Evolutionary conservation across 2,113 vertebrate species (phyloP).

Genomic region (Callionymus lyra): DNA sequence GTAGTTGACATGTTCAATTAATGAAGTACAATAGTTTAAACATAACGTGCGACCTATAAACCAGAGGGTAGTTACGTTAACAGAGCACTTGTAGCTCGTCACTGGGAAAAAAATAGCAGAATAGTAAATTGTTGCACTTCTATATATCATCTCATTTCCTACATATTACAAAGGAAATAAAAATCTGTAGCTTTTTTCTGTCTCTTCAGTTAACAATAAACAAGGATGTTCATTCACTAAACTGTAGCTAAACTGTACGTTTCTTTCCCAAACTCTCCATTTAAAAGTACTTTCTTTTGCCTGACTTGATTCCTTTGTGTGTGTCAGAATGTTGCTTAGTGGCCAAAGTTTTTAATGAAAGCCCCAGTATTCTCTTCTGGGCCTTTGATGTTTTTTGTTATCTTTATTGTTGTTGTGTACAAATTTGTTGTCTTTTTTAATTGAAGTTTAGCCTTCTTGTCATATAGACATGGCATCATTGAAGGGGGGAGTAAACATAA

Average conservation of each 20-base stretch:
- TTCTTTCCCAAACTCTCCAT: conserved; percentile 23
- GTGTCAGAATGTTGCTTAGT: conserved; percentile 29
- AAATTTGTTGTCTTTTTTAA: conserved; percentile 51
- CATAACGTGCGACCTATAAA: conserved; percentile 59
- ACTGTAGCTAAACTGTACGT: too few species aligned
- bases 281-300: conserved; percentile 17
- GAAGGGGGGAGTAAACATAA: conserved; percentile 55
- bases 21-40: conserved; percentile 53
- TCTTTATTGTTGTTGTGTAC: too few species aligned
- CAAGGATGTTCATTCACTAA: too few species aligned
- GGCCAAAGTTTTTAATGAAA: conserved; percentile 45
- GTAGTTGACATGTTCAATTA: conserved; percentile 49
- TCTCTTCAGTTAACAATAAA: too few species aligned
- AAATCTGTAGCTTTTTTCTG: conserved; percentile 6
- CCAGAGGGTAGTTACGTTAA: conserved; percentile 45
- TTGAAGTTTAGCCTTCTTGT: conserved; percentile 62
- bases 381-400: too few species aligned
- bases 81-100: conserved; percentile 64
- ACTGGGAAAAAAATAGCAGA: conserved; percentile 54
- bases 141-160: conserved; percentile 66
- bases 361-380: conserved; percentile 42
- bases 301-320: too few species aligned
- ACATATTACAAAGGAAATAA: conserved; percentile 38
- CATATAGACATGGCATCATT: conserved; percentile 57
- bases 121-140: conserved; percentile 65